Evolutionary conservation across 2,888 invertebrate genomes (phyloP).

Genomic region (Microchrysa polita): DNA sequence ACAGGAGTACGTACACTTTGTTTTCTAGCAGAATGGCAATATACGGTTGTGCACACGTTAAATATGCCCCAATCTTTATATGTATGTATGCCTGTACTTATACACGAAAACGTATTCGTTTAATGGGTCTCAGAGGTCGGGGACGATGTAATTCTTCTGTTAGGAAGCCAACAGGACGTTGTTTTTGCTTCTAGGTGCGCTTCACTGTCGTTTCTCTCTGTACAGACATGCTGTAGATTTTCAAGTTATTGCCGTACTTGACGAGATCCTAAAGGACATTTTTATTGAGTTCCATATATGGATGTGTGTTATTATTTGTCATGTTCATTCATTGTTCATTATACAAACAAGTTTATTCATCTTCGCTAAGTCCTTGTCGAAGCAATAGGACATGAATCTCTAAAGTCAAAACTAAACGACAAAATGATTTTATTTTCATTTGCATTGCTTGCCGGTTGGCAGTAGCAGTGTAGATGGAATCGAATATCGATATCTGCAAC

Average conservation of each 20-base stretch:
- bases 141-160: constrained; percentile 14
- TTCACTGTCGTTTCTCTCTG: background rate
- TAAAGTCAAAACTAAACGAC: background rate
- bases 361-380: background rate
- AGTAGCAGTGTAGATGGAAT: no score
- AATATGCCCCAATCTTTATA: constrained; percentile 17
- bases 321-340: constrained; percentile 7
- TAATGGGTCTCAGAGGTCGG: constrained; percentile 26
- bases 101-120: background rate
- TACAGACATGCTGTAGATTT: constrained; percentile 8
- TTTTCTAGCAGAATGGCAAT: background rate
- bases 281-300: constrained; percentile 10
- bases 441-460: no score
- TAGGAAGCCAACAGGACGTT: constrained; percentile 7
- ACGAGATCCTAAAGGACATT: constrained; percentile 23
- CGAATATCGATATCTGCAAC: no score
- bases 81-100: background rate
- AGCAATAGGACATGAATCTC: background rate
- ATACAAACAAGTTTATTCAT: background rate
- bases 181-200: constrained; percentile 6
- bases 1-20: background rate
- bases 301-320: background rate
- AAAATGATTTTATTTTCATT: background rate
- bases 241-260: constrained; percentile 20
- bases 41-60: constrained; percentile 15